phyloP scores from a whole-genome alignment of 1,140 invertebrate genomes.

The Drosophila pallidifrons region DNA sequence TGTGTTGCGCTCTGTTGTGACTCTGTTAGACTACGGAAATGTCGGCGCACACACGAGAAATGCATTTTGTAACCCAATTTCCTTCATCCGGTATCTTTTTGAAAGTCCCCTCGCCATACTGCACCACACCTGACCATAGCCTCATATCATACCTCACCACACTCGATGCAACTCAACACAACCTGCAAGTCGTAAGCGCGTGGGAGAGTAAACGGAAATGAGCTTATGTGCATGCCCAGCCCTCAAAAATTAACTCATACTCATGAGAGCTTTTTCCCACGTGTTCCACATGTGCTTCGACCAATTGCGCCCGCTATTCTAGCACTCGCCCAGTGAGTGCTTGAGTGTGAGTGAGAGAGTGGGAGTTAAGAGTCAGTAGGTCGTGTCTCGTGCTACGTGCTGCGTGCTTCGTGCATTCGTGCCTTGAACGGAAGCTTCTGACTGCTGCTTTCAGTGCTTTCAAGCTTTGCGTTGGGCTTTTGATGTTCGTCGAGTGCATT shows the following conservation, averaged over 20 bases:
- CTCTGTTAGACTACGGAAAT: conserved; percentile 74
- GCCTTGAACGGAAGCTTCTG: conserved; percentile 43
- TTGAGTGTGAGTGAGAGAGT: conserved; percentile 7
- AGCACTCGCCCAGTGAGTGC: neutral
- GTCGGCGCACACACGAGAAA: conserved; percentile 63
- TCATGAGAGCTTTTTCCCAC: conserved; percentile 56
- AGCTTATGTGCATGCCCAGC: conserved; percentile 61
- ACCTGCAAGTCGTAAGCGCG: conserved; percentile 27
- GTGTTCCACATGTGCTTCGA: conserved; percentile 20
- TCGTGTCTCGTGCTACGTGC: conserved; percentile 11
- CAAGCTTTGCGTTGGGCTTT: conserved; percentile 34
- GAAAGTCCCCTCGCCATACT: conserved; percentile 39
- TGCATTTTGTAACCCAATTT: conserved; percentile 82
- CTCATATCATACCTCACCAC: neutral
- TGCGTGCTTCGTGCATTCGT: conserved; percentile 8
- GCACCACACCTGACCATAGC: neutral
- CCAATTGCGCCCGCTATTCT: conserved; percentile 8
- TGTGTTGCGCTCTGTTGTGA: conserved; percentile 61
- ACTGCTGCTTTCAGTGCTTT: conserved; percentile 47
- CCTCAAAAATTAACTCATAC: conserved; percentile 60
- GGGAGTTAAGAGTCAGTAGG: conserved; percentile 18
- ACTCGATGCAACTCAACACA: conserved; percentile 2
- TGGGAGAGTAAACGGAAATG: conserved; percentile 63
- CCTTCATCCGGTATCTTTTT: conserved; percentile 73
- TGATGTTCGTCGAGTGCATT: conserved; percentile 41